These are phyloP conservation scores for Callorhinus ursinus DNA, from an alignment of 2,113 vertebrate genomes.

Conservation along the genomic window DNA sequence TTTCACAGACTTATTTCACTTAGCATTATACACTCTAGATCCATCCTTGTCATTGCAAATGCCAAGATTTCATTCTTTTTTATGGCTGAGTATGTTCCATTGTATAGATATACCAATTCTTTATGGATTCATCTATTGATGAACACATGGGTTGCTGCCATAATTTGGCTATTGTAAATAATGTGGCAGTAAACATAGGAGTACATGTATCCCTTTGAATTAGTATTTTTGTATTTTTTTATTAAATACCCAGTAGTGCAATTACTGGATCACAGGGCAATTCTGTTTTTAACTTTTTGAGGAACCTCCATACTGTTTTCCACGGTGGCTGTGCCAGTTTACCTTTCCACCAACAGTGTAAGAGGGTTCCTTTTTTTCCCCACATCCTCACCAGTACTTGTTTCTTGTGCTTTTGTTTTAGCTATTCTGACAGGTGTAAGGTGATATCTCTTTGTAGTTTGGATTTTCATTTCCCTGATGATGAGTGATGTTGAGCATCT, in stretches of 20 bases:
- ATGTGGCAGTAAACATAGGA: neutral
- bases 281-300: neutral
- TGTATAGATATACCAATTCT: neutral
- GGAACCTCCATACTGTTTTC: neutral
- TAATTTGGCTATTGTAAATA: neutral
- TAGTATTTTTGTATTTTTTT: neutral
- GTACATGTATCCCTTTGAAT: neutral
- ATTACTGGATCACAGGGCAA: neutral
- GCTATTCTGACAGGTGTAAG: neutral
- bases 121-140: neutral
- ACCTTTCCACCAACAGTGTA: neutral
- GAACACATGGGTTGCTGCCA: neutral
- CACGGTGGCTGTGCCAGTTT: neutral
- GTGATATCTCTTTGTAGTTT: neutral
- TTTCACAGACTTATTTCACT: neutral
- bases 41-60: neutral
- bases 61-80: neutral
- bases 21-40: neutral
- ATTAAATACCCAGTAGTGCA: neutral
- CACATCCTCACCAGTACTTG: neutral
- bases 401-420: neutral
- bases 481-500: neutral
- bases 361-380: neutral
- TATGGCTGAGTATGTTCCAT: neutral
- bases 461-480: neutral